Percentiles rank a stretch among this genome's conserved stretches.
These are phyloP conservation scores for Bungarus multicinctus DNA, from an alignment of 2,113 vertebrate species.

Conservation along the genomic window DNA sequence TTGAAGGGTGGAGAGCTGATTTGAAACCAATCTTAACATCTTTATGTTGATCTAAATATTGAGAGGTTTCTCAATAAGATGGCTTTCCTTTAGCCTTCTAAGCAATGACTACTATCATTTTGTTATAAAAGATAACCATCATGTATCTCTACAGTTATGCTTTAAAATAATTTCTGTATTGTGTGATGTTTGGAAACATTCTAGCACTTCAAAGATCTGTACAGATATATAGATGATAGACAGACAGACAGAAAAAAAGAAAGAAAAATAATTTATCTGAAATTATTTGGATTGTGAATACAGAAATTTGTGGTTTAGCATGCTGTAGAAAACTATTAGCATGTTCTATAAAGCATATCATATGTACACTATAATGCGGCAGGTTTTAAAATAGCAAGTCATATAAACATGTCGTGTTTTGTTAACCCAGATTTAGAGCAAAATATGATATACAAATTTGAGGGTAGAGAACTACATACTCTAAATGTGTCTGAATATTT, in stretches of 20 bases:
- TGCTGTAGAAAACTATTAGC: background rate
- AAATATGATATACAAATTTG: background rate
- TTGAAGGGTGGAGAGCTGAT: background rate
- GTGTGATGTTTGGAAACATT: background rate
- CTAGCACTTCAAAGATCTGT: too few relatives aligned
- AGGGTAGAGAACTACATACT: background rate
- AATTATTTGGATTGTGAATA: background rate
- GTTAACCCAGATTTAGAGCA: background rate
- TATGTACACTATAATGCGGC: background rate
- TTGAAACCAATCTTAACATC: background rate
- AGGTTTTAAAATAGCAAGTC: background rate
- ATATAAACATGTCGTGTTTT: background rate
- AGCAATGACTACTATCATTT: background rate
- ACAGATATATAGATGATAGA: background rate
- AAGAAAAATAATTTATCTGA: background rate
- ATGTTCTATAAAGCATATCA: background rate
- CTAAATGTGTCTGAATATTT: background rate
- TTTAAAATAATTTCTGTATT: background rate
- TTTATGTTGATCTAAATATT: background rate
- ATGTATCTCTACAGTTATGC: background rate
- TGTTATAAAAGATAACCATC: background rate
- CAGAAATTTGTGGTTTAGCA: background rate
- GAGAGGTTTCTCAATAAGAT: background rate
- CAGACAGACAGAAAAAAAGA: background rate
- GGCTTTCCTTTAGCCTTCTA: background rate